These are phyloP conservation scores for Aplocera efformata DNA, from an alignment of 2,888 invertebrate genomes.

Conservation along the genomic window DNA sequence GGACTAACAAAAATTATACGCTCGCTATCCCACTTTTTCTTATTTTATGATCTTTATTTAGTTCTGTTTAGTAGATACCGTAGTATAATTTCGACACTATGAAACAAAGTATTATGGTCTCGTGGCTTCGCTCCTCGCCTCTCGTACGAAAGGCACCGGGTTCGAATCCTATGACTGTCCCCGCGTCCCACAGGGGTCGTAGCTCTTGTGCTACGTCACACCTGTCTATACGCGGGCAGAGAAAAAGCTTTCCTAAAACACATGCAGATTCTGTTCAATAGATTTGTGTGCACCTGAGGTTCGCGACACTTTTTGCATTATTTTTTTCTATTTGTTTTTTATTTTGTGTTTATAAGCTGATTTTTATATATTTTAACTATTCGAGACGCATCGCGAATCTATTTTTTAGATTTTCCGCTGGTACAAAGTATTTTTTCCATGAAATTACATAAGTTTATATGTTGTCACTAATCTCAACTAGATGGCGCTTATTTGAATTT, in stretches of 20 bases:
- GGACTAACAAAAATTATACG: no score
- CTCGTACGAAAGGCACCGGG: slow-evolving; percentile 9
- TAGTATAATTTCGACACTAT: neutral
- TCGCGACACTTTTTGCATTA: slow-evolving; percentile 41
- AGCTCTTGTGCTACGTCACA: slow-evolving; percentile 38
- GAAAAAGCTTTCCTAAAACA: slow-evolving; percentile 60
- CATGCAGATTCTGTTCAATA: slow-evolving; percentile 52
- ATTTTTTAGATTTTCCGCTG: no score
- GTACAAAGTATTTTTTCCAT: no score
- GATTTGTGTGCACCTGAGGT: slow-evolving; percentile 64
- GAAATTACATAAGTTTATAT: no score
- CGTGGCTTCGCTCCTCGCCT: slow-evolving; percentile 3
- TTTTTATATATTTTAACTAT: no score
- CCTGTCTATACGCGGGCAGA: slow-evolving; percentile 51
- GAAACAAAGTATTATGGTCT: slow-evolving; percentile 1
- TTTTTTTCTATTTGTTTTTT: slow-evolving; percentile 1
- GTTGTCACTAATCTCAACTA: no score
- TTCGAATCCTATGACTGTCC: slow-evolving; percentile 22
- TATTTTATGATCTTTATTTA: no score
- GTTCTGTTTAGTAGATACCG: neutral
- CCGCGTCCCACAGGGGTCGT: slow-evolving; percentile 56
- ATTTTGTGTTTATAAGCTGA: no score
- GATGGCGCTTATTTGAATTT: no score
- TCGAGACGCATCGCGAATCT: no score
- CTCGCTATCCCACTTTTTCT: no score